Conservation (phyloP, 2,113 vertebrate genomes). For the Tyto alba region DNA sequence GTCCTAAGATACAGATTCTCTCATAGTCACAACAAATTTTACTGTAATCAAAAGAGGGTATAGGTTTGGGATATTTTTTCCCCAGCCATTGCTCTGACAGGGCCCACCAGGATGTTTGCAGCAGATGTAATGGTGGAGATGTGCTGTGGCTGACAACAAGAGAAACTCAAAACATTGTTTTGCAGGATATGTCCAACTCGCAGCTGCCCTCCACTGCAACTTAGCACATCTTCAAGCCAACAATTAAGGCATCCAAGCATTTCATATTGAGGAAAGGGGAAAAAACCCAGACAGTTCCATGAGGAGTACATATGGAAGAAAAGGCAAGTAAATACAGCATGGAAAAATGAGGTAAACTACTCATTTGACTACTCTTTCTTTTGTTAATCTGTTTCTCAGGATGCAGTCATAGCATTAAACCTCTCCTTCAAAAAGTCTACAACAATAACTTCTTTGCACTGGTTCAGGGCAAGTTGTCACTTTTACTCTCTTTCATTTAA, state of each 20-base stretch:
- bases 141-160: not conserved
- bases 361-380: not conserved
- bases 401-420: not conserved
- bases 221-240: not conserved
- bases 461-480: not conserved
- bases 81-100: not conserved
- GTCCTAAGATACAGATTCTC: not conserved
- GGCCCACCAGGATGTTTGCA: not conserved
- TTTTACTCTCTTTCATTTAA: not conserved
- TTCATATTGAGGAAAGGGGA: not conserved
- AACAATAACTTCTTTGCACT: not conserved
- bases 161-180: slow-evolving; percentile 39
- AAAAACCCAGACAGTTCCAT: not conserved
- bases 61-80: not conserved
- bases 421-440: not conserved
- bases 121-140: slow-evolving; percentile 13
- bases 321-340: slow-evolving; percentile 23
- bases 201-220: slow-evolving; percentile 41
- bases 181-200: not conserved
- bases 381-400: not conserved
- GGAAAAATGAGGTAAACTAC: slow-evolving; percentile 13
- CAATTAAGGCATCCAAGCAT: slow-evolving; percentile 38
- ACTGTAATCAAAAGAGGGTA: not conserved
- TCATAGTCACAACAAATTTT: not conserved
- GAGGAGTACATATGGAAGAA: not conserved